Conservation (phyloP, 2,888 invertebrate genomes). For the Bruchidius siliquastri region DNA sequence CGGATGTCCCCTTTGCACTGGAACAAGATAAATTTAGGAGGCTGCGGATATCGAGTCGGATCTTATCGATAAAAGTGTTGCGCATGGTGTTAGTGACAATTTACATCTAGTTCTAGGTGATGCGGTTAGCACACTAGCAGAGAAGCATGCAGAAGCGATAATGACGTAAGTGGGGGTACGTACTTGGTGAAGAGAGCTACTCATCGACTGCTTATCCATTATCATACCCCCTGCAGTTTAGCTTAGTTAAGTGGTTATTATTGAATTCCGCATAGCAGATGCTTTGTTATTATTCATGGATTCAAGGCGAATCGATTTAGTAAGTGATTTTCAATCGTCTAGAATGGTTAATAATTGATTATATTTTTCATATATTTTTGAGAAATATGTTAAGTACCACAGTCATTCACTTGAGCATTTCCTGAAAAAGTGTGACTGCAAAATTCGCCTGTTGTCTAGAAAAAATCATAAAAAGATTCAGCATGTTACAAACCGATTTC, state of each 20-base stretch:
- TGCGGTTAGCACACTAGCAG: neutral
- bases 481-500: too few relatives aligned
- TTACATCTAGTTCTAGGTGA: neutral
- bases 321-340: neutral
- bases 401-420: too few relatives aligned
- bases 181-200: constrained; percentile 44
- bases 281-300: neutral
- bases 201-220: neutral
- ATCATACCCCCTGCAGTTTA: neutral
- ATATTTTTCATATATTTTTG: too few relatives aligned
- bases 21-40: too few relatives aligned
- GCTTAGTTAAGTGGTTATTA: neutral
- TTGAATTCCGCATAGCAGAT: constrained; percentile 10
- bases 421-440: too few relatives aligned
- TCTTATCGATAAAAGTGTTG: neutral
- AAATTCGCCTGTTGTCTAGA: too few relatives aligned
- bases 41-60: too few relatives aligned
- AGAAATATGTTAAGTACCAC: too few relatives aligned
- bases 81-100: neutral
- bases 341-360: neutral
- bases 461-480: too few relatives aligned
- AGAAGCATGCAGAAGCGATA: constrained; percentile 12
- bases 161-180: constrained; percentile 29
- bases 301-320: neutral
- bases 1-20: too few relatives aligned